phyloP scores from a whole-genome alignment of 2,888 invertebrate species.

The Achlya flavicornis region DNA sequence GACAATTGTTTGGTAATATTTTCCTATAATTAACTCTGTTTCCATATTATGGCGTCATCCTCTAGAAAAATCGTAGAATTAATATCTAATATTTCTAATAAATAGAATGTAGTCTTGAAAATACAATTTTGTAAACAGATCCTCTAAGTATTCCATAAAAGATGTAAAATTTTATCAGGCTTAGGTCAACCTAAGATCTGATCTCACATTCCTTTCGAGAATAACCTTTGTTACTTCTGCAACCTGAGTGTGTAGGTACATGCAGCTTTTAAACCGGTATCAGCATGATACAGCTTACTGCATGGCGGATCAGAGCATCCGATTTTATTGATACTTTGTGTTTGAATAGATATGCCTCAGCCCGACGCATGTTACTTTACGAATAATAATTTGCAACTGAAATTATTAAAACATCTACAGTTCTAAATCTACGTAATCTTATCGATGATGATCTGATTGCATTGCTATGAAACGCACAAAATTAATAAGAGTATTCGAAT shows the following conservation, averaged over 20 bases:
- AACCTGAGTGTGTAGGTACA: slow-evolving; percentile 47
- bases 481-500: slow-evolving; percentile 51
- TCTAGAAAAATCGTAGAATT: neutral
- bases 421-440: slow-evolving; percentile 31
- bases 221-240: slow-evolving; percentile 36
- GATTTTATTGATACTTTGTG: slow-evolving; percentile 76
- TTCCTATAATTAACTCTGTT: neutral
- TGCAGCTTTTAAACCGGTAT: slow-evolving; percentile 70
- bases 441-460: slow-evolving; percentile 53
- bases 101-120: slow-evolving; percentile 28
- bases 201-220: slow-evolving; percentile 37
- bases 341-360: slow-evolving; percentile 80
- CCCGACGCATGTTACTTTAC: slow-evolving; percentile 79
- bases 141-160: too few species aligned
- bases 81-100: neutral
- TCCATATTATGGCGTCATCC: neutral
- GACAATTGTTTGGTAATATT: neutral
- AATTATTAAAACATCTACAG: slow-evolving; percentile 38
- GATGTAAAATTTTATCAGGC: slow-evolving; percentile 22
- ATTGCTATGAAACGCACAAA: slow-evolving; percentile 64
- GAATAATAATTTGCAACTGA: slow-evolving; percentile 62
- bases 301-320: slow-evolving; percentile 80
- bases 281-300: slow-evolving; percentile 82
- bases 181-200: slow-evolving; percentile 23
- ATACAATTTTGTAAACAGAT: slow-evolving; percentile 17